Conservation (phyloP, 2,888 invertebrate species). For the Dendrolimus pini region DNA sequence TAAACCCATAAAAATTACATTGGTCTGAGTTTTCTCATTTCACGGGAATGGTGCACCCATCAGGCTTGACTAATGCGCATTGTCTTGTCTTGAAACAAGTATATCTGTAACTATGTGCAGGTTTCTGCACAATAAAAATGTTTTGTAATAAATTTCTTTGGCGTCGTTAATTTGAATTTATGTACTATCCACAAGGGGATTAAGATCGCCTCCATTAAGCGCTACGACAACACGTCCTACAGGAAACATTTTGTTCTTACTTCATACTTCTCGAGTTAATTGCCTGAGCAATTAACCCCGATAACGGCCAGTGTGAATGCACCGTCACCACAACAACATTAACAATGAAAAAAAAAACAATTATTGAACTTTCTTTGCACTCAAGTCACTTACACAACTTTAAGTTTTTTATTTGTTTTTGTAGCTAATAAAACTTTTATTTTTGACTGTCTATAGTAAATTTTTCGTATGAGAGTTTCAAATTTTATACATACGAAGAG, state of each 20-base stretch:
- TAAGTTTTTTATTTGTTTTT: neutral
- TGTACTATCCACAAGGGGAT: too few relatives aligned
- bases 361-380: neutral
- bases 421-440: neutral
- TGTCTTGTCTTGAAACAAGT: too few relatives aligned
- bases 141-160: too few relatives aligned
- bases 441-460: neutral
- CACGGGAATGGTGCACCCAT: too few relatives aligned
- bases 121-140: too few relatives aligned
- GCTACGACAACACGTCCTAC: neutral
- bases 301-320: slow-evolving; percentile 5
- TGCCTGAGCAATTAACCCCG: slow-evolving; percentile 11
- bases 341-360: neutral
- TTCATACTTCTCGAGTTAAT: slow-evolving; percentile 7
- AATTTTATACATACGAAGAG: neutral
- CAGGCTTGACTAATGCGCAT: too few relatives aligned
- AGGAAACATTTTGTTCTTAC: neutral
- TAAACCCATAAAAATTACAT: too few relatives aligned
- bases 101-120: too few relatives aligned
- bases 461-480: neutral
- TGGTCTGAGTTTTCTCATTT: too few relatives aligned
- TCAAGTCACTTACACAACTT: neutral
- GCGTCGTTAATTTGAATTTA: too few relatives aligned
- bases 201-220: too few relatives aligned
- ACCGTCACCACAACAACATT: neutral